Evolutionary conservation across 2,888 invertebrate genomes (phyloP).

Genomic region (Cyclophora albipunctata): DNA sequence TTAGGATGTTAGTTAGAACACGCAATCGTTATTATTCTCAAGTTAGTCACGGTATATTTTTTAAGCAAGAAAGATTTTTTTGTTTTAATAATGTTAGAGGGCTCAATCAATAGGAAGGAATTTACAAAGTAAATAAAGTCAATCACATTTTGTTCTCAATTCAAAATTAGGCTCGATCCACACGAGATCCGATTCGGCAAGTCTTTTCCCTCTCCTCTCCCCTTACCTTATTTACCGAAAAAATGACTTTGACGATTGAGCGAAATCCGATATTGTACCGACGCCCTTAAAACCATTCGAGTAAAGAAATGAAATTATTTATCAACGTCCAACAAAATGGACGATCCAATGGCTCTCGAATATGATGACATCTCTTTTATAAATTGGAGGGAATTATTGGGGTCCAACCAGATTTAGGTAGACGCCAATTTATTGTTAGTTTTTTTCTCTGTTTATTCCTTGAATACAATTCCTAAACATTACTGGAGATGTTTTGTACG

Average conservation of each 20-base stretch:
- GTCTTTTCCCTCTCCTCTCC: background rate
- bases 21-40: no score
- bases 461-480: background rate
- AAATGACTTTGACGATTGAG: constrained; percentile 16
- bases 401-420: constrained; percentile 34
- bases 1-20: no score
- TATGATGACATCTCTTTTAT: constrained; percentile 42
- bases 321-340: constrained; percentile 54
- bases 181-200: background rate
- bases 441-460: constrained; percentile 12
- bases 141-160: constrained; percentile 2
- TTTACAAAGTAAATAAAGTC: no score
- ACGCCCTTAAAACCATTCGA: constrained; percentile 25
- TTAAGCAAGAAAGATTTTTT: no score
- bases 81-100: no score
- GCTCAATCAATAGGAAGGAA: no score
- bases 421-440: constrained; percentile 19
- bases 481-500: no score
- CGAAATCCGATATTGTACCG: constrained; percentile 13
- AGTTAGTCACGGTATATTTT: no score
- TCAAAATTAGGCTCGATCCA: constrained; percentile 4
- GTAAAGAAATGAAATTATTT: constrained; percentile 59
- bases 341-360: constrained; percentile 7
- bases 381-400: constrained; percentile 45
- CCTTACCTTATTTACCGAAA: constrained; percentile 13